Percentiles rank a stretch among this genome's conserved stretches.
Evolutionary conservation across 1,140 invertebrate genomes (phyloP).

Genomic region (Anastrepha obliqua): DNA sequence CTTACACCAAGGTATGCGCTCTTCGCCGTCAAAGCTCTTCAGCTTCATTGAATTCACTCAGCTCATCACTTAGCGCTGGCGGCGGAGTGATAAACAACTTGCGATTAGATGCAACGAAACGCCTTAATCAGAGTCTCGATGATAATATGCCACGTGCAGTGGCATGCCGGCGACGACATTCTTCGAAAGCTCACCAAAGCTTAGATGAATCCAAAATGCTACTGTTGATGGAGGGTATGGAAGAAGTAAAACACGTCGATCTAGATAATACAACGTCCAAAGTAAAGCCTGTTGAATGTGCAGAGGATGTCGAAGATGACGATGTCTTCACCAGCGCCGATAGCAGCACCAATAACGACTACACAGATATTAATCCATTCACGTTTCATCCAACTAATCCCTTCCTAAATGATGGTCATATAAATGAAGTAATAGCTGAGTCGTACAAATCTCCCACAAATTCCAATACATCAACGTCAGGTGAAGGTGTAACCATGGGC

Average conservation of each 20-base stretch:
- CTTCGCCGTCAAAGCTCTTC: slow-evolving; percentile 87
- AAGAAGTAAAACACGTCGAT: slow-evolving; percentile 50
- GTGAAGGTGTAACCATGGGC: slow-evolving; percentile 58
- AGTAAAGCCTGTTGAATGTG: slow-evolving; percentile 59
- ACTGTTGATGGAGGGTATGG: slow-evolving; percentile 65
- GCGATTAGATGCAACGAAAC: slow-evolving; percentile 73
- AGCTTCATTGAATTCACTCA: slow-evolving; percentile 77
- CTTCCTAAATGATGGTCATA: slow-evolving; percentile 67
- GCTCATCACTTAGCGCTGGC: slow-evolving; percentile 64
- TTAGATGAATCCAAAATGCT: slow-evolving; percentile 78
- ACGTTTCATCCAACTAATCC: slow-evolving; percentile 71
- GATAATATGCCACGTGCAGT: slow-evolving; percentile 78
- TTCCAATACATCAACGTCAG: slow-evolving; percentile 60
- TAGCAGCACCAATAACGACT: slow-evolving; percentile 57
- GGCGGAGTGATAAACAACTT: slow-evolving; percentile 47
- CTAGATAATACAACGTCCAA: slow-evolving; percentile 5
- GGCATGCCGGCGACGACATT: slow-evolving; percentile 61
- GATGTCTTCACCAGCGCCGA: slow-evolving; percentile 64
- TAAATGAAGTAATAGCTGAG: neutral
- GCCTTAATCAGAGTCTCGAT: slow-evolving; percentile 82
- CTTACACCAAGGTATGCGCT: slow-evolving; percentile 89
- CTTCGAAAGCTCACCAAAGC: slow-evolving; percentile 77
- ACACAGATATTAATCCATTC: slow-evolving; percentile 56
- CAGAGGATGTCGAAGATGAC: slow-evolving; percentile 64
- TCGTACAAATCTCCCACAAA: slow-evolving; percentile 50